phyloP scores from a whole-genome alignment of 1,140 invertebrate species.

The Platorchestia sp. region DNA sequence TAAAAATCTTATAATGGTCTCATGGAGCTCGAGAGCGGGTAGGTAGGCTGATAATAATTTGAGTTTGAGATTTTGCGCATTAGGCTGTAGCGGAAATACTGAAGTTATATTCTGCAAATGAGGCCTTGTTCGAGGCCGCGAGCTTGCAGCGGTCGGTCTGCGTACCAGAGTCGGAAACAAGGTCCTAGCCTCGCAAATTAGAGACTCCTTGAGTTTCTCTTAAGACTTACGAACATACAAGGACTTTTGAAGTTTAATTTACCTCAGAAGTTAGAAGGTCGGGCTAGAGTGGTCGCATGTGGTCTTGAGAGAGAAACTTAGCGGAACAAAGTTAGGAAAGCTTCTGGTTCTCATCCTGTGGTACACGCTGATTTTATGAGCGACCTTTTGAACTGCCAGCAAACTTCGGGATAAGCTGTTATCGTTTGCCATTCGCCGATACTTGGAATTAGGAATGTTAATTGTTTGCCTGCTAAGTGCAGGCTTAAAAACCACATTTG shows the following conservation, averaged over 20 bases:
- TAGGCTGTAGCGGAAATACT: slow-evolving; percentile 8
- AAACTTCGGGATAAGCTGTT: background rate
- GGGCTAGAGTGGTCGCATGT: slow-evolving; percentile 15
- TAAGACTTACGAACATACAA: slow-evolving; percentile 55
- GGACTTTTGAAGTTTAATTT: slow-evolving; percentile 48
- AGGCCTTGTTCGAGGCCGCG: background rate
- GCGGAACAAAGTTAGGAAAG: background rate
- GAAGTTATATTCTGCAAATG: slow-evolving; percentile 24
- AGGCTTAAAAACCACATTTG: background rate
- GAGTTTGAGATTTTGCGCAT: slow-evolving; percentile 29
- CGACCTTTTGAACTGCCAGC: background rate
- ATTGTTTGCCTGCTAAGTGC: background rate
- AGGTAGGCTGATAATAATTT: slow-evolving; percentile 29
- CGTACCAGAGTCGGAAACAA: background rate
- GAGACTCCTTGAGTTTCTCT: background rate
- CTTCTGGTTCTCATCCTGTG: slow-evolving; percentile 1
- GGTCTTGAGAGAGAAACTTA: slow-evolving; percentile 42
- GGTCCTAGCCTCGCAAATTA: slow-evolving; percentile 13
- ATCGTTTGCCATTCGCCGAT: background rate
- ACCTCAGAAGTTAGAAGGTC: slow-evolving; percentile 16
- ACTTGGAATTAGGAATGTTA: background rate
- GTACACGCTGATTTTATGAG: slow-evolving; percentile 11
- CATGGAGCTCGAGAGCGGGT: background rate
- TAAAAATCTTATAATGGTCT: slow-evolving; percentile 10
- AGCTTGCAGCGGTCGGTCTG: background rate